These are phyloP conservation scores for Ceratosolen fusciceps DNA, from an alignment of 1,140 invertebrate species.

Conservation along the genomic window DNA sequence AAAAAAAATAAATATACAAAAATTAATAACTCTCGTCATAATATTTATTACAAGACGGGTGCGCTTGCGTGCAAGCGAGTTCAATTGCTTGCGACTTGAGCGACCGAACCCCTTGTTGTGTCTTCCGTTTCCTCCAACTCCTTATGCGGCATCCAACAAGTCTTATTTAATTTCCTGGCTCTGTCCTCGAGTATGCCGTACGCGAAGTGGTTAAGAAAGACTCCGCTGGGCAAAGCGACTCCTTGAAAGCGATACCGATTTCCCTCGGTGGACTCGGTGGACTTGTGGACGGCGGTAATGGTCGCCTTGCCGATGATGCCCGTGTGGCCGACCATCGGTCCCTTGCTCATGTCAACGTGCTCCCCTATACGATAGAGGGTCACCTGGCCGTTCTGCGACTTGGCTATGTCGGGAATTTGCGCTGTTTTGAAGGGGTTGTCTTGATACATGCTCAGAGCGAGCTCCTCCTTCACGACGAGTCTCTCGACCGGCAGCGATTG, in stretches of 20 bases:
- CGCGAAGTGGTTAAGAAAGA: slow-evolving; percentile 86
- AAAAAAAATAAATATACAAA: too few relatives aligned
- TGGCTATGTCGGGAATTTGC: slow-evolving; percentile 88
- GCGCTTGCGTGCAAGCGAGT: too few relatives aligned
- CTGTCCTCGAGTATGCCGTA: slow-evolving; percentile 83
- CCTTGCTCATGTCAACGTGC: slow-evolving; percentile 92
- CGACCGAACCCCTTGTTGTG: not conserved
- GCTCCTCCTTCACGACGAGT: slow-evolving; percentile 78
- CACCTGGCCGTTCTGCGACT: slow-evolving; percentile 75
- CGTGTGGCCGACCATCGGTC: slow-evolving; percentile 88
- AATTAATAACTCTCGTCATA: too few relatives aligned
- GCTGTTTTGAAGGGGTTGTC: slow-evolving; percentile 86
- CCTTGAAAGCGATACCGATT: slow-evolving; percentile 91
- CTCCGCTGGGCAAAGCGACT: slow-evolving; percentile 83
- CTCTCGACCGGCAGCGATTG: slow-evolving; percentile 80
- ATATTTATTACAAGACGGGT: too few relatives aligned
- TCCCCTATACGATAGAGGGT: slow-evolving; percentile 86
- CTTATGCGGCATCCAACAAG: slow-evolving; percentile 56
- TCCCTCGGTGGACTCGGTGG: slow-evolving; percentile 74
- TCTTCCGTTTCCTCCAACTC: not conserved
- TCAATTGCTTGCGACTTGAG: not conserved
- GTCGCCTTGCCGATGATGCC: slow-evolving; percentile 81
- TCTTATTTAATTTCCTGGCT: slow-evolving; percentile 77
- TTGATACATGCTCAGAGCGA: slow-evolving; percentile 88
- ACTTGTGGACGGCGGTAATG: slow-evolving; percentile 81